Percentiles rank a stretch among this genome's conserved stretches.
Conservation (phyloP, 2,797 vertebrate species). For the Danio aesculapii region DNA sequence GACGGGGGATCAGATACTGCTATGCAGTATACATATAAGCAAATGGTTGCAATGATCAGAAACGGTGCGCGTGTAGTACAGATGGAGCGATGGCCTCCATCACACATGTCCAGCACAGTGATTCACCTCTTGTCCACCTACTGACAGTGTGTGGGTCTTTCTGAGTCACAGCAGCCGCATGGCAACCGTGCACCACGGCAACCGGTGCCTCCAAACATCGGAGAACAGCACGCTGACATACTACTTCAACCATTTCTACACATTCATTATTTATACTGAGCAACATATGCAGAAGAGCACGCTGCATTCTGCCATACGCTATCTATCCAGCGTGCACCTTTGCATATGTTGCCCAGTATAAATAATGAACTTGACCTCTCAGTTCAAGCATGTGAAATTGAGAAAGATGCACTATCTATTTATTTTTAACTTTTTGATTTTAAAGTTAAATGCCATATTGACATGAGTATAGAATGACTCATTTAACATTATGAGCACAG, state of each 20-base stretch:
- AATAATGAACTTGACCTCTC: not conserved
- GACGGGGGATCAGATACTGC: not conserved
- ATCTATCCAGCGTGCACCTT: not conserved
- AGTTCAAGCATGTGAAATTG: not conserved
- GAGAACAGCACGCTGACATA: constrained; percentile 26
- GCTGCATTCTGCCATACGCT: not conserved
- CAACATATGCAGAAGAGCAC: not conserved
- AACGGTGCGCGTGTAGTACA: constrained; percentile 26
- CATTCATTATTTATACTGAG: not conserved
- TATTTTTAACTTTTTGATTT: not conserved
- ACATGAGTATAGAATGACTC: too few relatives aligned
- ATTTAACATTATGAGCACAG: too few relatives aligned
- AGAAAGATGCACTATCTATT: too few relatives aligned
- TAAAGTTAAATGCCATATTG: too few relatives aligned
- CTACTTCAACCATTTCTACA: constrained; percentile 1
- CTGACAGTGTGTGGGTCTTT: constrained; percentile 58
- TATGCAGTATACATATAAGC: not conserved
- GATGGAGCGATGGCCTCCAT: constrained; percentile 43
- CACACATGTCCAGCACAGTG: constrained; percentile 51
- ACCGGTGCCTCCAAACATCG: constrained; percentile 60
- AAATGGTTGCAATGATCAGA: constrained; percentile 15
- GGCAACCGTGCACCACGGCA: constrained; percentile 60
- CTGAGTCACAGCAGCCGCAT: constrained; percentile 63
- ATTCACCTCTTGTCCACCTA: constrained; percentile 57
- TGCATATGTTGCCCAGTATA: not conserved